A percentile compares a stretch with the other conserved stretches of the same genome.
Evolutionary conservation across 2,113 vertebrate species (phyloP).

Genomic region (Sminthopsis crassicaudata): DNA sequence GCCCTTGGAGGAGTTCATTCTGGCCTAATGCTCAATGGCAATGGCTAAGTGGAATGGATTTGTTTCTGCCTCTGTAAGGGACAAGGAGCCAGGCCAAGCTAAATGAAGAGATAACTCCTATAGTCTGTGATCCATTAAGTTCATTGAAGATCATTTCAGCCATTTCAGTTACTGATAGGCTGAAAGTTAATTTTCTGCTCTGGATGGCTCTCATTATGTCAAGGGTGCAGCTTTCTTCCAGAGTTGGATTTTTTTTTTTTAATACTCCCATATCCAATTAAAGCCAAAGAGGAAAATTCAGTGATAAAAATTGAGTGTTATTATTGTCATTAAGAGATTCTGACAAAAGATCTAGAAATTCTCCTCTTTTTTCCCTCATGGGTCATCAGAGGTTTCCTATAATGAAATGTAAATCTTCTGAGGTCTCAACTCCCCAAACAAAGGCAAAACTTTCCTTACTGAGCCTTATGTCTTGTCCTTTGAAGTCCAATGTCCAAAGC

Average conservation of each 20-base stretch:
- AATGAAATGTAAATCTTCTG: neutral
- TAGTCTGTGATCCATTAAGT: constrained; percentile 8
- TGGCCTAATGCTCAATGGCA: neutral
- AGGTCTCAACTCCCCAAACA: neutral
- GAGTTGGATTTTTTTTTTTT: neutral
- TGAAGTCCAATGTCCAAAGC: neutral
- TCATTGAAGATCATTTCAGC: constrained; percentile 22
- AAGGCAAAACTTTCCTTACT: neutral
- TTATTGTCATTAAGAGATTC: neutral
- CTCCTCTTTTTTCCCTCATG: neutral
- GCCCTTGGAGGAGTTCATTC: neutral
- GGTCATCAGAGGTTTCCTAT: neutral
- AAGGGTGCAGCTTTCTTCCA: neutral
- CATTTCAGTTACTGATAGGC: constrained; percentile 4
- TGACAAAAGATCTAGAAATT: neutral
- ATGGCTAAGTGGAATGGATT: neutral
- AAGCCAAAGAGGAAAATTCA: neutral
- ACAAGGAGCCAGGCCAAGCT: neutral
- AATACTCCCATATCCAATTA: neutral
- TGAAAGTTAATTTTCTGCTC: neutral
- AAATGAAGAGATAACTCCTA: neutral
- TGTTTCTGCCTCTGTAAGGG: constrained; percentile 39
- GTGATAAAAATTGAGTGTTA: neutral
- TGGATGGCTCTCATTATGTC: neutral
- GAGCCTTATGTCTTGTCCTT: rapidly evolving